phyloP scores from a whole-genome alignment of 2,888 invertebrate species.

The Chouioia cunea region DNA sequence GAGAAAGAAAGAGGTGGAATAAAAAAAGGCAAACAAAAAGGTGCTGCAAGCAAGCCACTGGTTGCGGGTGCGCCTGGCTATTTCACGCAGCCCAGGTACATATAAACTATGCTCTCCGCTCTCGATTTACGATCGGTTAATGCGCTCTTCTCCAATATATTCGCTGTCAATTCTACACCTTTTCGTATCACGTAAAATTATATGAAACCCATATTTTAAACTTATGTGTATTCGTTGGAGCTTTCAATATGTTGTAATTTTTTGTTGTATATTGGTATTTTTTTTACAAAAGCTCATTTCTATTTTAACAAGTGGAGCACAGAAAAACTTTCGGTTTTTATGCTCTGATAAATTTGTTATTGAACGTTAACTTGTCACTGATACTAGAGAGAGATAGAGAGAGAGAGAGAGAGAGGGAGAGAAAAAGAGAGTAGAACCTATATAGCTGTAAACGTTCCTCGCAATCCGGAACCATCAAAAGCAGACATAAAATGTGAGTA shows the following conservation, averaged over 20 bases:
- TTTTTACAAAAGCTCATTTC: neutral
- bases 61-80: slow-evolving; percentile 30
- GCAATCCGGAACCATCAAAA: slow-evolving; percentile 41
- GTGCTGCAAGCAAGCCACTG: slow-evolving; percentile 34
- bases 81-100: slow-evolving; percentile 35
- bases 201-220: slow-evolving; percentile 32
- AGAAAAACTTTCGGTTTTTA: slow-evolving; percentile 12
- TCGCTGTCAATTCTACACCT: neutral
- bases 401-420: slow-evolving; percentile 4
- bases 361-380: slow-evolving; percentile 26
- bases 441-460: slow-evolving; percentile 31
- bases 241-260: neutral
- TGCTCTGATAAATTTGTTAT: slow-evolving; percentile 25
- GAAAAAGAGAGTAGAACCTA: slow-evolving; percentile 3
- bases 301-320: neutral
- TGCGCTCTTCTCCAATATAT: slow-evolving; percentile 27
- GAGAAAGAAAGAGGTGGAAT: neutral
- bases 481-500: slow-evolving; percentile 38
- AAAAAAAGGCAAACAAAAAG: neutral
- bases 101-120: slow-evolving; percentile 34
- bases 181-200: slow-evolving; percentile 32
- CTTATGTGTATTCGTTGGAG: neutral
- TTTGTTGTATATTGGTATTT: neutral
- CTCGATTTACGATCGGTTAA: slow-evolving; percentile 59
- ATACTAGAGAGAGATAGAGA: slow-evolving; percentile 10